Percentiles rank a stretch among this genome's conserved stretches.
phyloP scores from a whole-genome alignment of 1,140 invertebrate species.

The Bombus confusus region DNA sequence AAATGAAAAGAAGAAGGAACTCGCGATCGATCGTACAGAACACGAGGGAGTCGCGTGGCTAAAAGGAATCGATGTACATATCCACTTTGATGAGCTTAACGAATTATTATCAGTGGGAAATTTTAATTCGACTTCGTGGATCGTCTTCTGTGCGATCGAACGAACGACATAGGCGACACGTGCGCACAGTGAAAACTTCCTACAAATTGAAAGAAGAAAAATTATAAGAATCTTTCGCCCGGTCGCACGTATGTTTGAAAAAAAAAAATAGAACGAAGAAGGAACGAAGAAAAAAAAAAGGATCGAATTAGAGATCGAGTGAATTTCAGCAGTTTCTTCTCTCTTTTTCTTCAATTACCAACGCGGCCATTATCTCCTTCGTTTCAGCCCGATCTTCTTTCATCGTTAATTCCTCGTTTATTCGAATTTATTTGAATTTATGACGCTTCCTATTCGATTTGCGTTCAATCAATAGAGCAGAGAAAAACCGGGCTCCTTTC shows the following conservation, averaged over 20 bases:
- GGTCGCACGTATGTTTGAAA: too few species aligned
- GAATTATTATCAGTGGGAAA: constrained; percentile 30
- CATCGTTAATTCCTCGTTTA: constrained; percentile 3
- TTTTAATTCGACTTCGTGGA: constrained; percentile 25
- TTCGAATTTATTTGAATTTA: constrained; percentile 23
- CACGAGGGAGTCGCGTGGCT: constrained; percentile 6
- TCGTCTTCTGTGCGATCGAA: constrained; percentile 55
- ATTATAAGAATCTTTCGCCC: background rate
- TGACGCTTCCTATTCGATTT: background rate
- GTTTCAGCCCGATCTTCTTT: background rate
- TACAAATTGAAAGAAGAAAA: constrained; percentile 53
- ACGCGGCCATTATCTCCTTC: background rate
- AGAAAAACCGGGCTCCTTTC: constrained; percentile 6
- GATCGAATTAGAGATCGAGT: background rate
- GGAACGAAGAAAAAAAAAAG: background rate
- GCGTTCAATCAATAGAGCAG: constrained; percentile 8
- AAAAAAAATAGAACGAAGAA: background rate
- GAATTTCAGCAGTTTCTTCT: background rate
- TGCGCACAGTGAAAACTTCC: constrained; percentile 38
- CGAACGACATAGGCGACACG: background rate
- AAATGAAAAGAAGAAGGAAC: background rate
- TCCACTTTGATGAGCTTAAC: constrained; percentile 49
- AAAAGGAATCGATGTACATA: constrained; percentile 47
- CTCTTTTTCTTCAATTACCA: background rate
- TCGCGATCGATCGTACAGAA: constrained; percentile 50